Evolutionary conservation across 1,140 invertebrate species (phyloP).

Genomic region (Pachyrhynchus sulphureomaculatus): DNA sequence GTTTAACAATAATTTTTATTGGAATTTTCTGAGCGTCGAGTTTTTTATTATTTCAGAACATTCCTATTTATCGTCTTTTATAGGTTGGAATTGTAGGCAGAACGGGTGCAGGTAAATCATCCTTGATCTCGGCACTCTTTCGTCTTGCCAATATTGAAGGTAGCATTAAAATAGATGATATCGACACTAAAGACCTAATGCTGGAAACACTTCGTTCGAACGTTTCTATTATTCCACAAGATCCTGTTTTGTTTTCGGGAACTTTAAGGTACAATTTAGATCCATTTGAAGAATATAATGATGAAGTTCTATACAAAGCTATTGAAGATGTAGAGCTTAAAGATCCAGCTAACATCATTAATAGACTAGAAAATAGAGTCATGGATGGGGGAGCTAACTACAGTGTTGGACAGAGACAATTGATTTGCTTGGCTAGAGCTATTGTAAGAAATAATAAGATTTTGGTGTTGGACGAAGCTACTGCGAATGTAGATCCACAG

Average conservation of each 20-base stretch:
- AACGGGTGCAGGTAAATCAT: slow-evolving; percentile 84
- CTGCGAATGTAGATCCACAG: slow-evolving; percentile 59
- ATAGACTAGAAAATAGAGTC: slow-evolving; percentile 57
- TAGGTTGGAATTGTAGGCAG: too few species aligned
- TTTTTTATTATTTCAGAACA: too few species aligned
- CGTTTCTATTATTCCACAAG: slow-evolving; percentile 84
- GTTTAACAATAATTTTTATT: too few species aligned
- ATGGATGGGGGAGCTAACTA: slow-evolving; percentile 66
- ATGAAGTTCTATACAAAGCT: slow-evolving; percentile 65
- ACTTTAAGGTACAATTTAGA: slow-evolving; percentile 78
- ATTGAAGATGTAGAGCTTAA: slow-evolving; percentile 62
- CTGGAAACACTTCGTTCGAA: slow-evolving; percentile 69
- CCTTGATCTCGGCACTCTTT: slow-evolving; percentile 73
- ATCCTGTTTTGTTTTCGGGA: slow-evolving; percentile 52
- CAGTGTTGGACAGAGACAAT: slow-evolving; percentile 73
- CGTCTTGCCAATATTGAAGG: slow-evolving; percentile 66
- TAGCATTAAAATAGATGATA: slow-evolving; percentile 71
- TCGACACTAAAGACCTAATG: slow-evolving; percentile 64
- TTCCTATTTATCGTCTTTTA: too few species aligned
- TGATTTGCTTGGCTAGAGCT: slow-evolving; percentile 52
- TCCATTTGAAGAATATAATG: slow-evolving; percentile 73
- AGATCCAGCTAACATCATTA: slow-evolving; percentile 50
- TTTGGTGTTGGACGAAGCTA: slow-evolving; percentile 61
- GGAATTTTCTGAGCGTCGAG: too few species aligned
- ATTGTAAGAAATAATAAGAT: slow-evolving; percentile 71